These are phyloP conservation scores for Fratercula arctica DNA, from an alignment of 2,797 vertebrate genomes.

Conservation along the genomic window DNA sequence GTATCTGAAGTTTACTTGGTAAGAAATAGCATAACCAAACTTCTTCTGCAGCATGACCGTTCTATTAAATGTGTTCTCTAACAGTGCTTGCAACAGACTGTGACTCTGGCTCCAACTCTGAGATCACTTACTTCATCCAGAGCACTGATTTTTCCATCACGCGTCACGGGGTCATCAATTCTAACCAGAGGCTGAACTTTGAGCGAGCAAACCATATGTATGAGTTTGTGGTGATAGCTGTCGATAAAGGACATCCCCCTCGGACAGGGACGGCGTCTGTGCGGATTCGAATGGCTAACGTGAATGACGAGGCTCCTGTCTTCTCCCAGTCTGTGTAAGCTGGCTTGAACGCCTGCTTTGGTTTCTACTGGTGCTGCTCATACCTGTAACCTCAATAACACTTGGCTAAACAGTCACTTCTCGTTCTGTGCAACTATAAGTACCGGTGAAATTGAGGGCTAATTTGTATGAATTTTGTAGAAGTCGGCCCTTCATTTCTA, in stretches of 20 bases:
- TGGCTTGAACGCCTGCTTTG: rapidly evolving
- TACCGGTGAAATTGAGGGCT: neutral
- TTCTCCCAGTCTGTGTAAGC: constrained; percentile 88
- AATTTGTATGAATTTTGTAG: neutral
- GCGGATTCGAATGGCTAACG: constrained; percentile 83
- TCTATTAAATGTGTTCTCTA: neutral
- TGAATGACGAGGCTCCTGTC: constrained; percentile 86
- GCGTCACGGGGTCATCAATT: constrained; percentile 80
- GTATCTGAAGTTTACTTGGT: neutral
- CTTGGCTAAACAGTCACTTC: neutral
- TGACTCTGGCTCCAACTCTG: constrained; percentile 86
- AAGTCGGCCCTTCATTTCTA: neutral
- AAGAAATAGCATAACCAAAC: neutral
- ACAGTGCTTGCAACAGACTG: constrained; percentile 86
- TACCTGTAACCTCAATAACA: neutral
- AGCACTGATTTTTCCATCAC: constrained; percentile 86
- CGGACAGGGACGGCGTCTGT: constrained; percentile 87
- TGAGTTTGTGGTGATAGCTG: constrained; percentile 88
- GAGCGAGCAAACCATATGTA: constrained; percentile 88
- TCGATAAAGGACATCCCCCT: constrained; percentile 84
- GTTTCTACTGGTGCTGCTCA: neutral
- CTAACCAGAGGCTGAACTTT: constrained; percentile 84
- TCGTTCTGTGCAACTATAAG: neutral
- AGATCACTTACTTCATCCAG: constrained; percentile 85
- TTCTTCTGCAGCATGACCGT: neutral